These are phyloP conservation scores for Sander vitreus DNA, from an alignment of 2,113 vertebrate species.

Conservation along the genomic window DNA sequence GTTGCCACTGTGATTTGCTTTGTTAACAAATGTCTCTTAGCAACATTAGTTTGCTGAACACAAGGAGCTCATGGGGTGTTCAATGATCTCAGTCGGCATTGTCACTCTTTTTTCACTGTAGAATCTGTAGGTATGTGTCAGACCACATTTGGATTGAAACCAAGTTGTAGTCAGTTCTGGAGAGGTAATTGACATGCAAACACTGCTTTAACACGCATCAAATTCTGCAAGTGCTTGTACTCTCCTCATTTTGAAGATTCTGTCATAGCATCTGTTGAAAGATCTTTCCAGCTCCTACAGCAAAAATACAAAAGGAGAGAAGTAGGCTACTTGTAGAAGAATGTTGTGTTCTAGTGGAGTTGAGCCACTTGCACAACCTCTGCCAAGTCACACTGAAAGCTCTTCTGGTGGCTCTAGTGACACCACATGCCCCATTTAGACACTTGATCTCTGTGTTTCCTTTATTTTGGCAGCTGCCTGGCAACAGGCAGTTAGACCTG, in stretches of 20 bases:
- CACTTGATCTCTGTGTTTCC: constrained; percentile 77
- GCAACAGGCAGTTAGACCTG: constrained; percentile 64
- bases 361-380: constrained; percentile 54
- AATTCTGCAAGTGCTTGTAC: constrained; percentile 45
- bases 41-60: neutral
- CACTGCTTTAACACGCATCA: constrained; percentile 40
- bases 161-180: constrained; percentile 25
- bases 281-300: constrained; percentile 54
- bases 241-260: constrained; percentile 41
- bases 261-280: constrained; percentile 63
- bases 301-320: constrained; percentile 64
- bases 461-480: constrained; percentile 74
- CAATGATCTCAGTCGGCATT: neutral
- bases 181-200: constrained; percentile 52
- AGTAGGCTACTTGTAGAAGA: constrained; percentile 58
- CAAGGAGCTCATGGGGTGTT: neutral
- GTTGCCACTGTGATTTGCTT: neutral
- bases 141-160: constrained; percentile 27
- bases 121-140: constrained; percentile 27
- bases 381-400: constrained; percentile 74
- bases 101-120: neutral
- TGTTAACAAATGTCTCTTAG: neutral
- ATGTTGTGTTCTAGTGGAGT: constrained; percentile 74
- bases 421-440: constrained; percentile 75
- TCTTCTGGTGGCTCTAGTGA: constrained; percentile 74